phyloP scores from a whole-genome alignment of 2,888 invertebrate species.

The Heterodera filipjevi region DNA sequence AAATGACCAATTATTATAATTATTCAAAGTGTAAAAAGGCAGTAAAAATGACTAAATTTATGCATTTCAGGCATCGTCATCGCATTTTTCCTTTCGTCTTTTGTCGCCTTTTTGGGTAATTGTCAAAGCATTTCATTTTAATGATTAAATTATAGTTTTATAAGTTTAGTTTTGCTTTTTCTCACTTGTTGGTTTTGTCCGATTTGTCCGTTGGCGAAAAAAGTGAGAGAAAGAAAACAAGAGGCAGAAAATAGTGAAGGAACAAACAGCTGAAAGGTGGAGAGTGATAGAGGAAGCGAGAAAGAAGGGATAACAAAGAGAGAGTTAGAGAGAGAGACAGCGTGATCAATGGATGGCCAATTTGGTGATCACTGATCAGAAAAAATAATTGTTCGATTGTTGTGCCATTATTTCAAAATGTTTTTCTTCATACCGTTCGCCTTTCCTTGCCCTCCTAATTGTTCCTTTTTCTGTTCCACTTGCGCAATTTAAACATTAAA shows the following conservation, averaged over 20 bases:
- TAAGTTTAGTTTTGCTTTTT: constrained; percentile 1
- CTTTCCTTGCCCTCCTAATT: too few relatives aligned
- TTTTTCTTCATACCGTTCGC: too few relatives aligned
- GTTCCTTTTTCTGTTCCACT: too few relatives aligned
- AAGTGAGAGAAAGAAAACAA: background rate
- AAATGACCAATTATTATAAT: too few relatives aligned
- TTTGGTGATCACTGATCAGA: too few relatives aligned
- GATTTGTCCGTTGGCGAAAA: constrained; percentile 3
- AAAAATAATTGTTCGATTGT: too few relatives aligned
- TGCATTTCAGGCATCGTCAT: background rate
- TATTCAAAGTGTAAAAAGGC: too few relatives aligned
- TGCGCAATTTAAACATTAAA: background rate
- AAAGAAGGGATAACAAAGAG: background rate
- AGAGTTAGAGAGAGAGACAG: too few relatives aligned
- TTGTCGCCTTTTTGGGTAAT: constrained; percentile 2
- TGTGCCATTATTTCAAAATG: too few relatives aligned
- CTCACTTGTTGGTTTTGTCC: background rate
- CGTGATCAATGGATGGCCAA: too few relatives aligned
- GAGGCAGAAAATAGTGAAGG: background rate
- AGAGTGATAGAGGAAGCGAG: background rate
- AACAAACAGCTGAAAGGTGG: background rate
- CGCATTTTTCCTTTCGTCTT: background rate
- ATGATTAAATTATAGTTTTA: background rate
- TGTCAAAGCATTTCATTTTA: background rate
- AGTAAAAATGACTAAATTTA: too few relatives aligned